Base-by-base conservation (phyloP, 2,113 vertebrate genomes). In the Polypterus senegalus region DNA sequence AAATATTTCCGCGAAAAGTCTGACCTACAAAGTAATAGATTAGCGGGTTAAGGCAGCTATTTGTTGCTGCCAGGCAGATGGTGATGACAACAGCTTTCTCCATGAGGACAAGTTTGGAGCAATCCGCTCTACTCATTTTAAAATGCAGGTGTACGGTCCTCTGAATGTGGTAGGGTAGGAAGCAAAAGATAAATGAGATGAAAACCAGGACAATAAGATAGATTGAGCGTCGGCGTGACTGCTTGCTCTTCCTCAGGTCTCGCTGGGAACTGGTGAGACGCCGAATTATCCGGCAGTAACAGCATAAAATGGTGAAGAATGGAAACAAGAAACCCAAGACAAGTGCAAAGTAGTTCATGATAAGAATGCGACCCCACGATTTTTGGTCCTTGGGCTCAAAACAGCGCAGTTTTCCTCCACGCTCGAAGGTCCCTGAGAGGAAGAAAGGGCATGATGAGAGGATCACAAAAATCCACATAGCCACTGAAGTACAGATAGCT, bases 31-130 rank as follows among this genome's bases (percentile, higher is more conserved):
- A 86, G 73, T 84, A 86, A 54, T 87, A 87, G 10, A 87, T 69
- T 61, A 86, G 65, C 0, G 84, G 83, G 72, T 87, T 83, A 64
- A 84, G 61, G 67, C 76, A 74, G 56, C 81, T 79, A 75, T 85
- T 87, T 7, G 68, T 65, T 0, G 83, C 72, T 0, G 83, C 82
- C 64, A 78, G 61, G 54, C 83, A 83, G 27, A 82, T 66, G 3
- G 80, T 82, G 44, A 79, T 64, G 48, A 83, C 78, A 52, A 71
- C 68, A 0, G 67, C 61, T 6, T 72, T 70, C 65, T 81, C 68
- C 57, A 76, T 64, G 3, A 43, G 6, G 5, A 51, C 5, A 3
- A 46, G 65, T 6, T 63, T 1, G 0, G 1, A 3, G 8, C 76
- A 80, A 62, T 3, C 4, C 61, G 71, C 69, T 0, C 1, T 0